These are phyloP conservation scores for Mus pahari DNA, from an alignment of 2,113 vertebrate genomes.

Conservation along the genomic window DNA sequence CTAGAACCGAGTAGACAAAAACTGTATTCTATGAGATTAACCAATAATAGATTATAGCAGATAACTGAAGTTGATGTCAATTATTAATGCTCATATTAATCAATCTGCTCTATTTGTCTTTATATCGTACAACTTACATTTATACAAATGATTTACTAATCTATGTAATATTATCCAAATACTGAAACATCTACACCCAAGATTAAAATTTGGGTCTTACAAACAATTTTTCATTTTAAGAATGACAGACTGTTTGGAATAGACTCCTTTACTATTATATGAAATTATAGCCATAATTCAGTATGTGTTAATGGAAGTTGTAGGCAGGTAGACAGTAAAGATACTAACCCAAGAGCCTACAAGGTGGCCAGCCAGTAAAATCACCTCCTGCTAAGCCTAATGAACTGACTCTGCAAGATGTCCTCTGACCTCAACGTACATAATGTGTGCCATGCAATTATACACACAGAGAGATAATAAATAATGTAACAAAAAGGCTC, in stretches of 20 bases:
- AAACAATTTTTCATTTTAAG: background rate
- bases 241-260: slow-evolving; percentile 51
- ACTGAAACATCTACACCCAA: background rate
- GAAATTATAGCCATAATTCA: slow-evolving; percentile 26
- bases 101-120: slow-evolving; percentile 57
- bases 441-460: background rate
- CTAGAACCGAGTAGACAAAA: slow-evolving; percentile 48
- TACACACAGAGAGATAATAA: background rate
- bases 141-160: slow-evolving; percentile 53
- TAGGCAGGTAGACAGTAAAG: slow-evolving; percentile 60
- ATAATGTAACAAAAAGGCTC: background rate
- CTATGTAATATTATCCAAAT: slow-evolving; percentile 19
- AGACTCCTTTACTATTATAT: slow-evolving; percentile 25
- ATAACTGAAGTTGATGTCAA: slow-evolving; percentile 65
- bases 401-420: background rate
- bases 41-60: slow-evolving; percentile 63
- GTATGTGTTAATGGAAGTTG: slow-evolving; percentile 43
- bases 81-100: slow-evolving; percentile 66
- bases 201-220: slow-evolving; percentile 61
- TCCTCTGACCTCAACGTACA: background rate
- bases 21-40: slow-evolving; percentile 65
- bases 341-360: background rate
- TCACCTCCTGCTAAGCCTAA: background rate
- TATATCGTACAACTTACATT: slow-evolving; percentile 42
- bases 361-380: background rate